These are phyloP conservation scores for Chrysina gloriosa DNA, from an alignment of 2,888 invertebrate species.

Conservation along the genomic window DNA sequence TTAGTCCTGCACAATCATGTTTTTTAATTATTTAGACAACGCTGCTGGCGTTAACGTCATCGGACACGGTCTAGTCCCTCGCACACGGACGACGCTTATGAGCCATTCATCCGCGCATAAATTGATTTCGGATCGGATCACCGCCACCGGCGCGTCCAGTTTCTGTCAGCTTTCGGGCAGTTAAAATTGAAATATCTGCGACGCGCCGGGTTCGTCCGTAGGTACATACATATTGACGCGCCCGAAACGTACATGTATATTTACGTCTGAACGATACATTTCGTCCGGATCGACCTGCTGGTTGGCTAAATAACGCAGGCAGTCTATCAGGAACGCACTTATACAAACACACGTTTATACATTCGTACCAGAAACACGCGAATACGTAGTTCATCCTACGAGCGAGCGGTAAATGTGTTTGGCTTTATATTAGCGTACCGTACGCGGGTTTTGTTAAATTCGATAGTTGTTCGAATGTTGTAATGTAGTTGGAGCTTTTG, in stretches of 20 bases:
- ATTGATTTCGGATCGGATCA: slow-evolving; percentile 32
- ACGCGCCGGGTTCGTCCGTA: too few relatives aligned
- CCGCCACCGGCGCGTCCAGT: slow-evolving; percentile 21
- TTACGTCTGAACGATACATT: neutral
- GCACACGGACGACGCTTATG: slow-evolving; percentile 15
- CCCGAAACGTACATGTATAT: slow-evolving; percentile 4
- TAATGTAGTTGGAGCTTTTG: slow-evolving; percentile 1
- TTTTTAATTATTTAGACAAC: too few relatives aligned
- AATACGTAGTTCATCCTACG: neutral
- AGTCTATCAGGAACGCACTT: slow-evolving; percentile 4
- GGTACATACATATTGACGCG: too few relatives aligned
- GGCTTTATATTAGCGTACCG: slow-evolving; percentile 25
- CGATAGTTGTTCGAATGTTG: slow-evolving; percentile 1
- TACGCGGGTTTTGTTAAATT: slow-evolving; percentile 5
- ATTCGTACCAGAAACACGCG: neutral
- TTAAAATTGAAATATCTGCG: slow-evolving; percentile 30
- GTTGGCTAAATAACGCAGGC: slow-evolving; percentile 16
- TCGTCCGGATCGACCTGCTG: neutral
- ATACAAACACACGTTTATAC: neutral
- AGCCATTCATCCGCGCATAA: slow-evolving; percentile 11
- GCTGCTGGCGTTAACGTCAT: too few relatives aligned
- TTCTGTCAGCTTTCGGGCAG: slow-evolving; percentile 33
- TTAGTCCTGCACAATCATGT: too few relatives aligned
- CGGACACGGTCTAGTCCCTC: too few relatives aligned
- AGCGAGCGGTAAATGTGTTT: too few relatives aligned